Evolutionary conservation across 1,140 invertebrate species (phyloP).

Genomic region (Wiebesia pumilae): DNA sequence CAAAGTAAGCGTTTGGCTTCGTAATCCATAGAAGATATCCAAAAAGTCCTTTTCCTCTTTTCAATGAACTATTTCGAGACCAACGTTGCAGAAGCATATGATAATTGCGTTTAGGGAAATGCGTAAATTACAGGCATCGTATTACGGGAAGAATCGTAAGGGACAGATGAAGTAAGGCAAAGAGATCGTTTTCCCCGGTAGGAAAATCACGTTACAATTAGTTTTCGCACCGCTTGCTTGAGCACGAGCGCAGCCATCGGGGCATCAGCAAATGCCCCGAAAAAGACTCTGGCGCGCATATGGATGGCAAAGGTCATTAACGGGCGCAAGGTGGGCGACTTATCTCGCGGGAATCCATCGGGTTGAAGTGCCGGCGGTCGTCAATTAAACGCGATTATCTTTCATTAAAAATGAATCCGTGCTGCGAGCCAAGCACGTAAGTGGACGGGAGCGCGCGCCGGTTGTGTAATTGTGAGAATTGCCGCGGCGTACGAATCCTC

Average conservation of each 20-base stretch:
- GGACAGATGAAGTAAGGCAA: neutral
- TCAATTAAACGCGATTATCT: constrained; percentile 70
- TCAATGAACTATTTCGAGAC: neutral
- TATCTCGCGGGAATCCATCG: constrained; percentile 47
- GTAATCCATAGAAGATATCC: too few relatives aligned
- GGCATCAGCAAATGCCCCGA: neutral
- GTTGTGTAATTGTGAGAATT: constrained; percentile 44
- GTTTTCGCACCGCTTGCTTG: neutral
- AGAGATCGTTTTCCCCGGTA: neutral
- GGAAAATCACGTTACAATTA: neutral
- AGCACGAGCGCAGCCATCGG: neutral
- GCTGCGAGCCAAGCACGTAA: constrained; percentile 55
- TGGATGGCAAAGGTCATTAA: neutral
- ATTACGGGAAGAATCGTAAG: neutral
- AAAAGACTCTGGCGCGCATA: neutral
- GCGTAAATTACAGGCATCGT: neutral
- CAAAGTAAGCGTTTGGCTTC: neutral
- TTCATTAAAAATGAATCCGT: constrained; percentile 68
- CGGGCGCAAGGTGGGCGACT: neutral
- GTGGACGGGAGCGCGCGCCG: constrained; percentile 44
- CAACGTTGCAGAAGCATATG: neutral
- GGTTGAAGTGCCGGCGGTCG: constrained; percentile 59
- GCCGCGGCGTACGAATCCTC: neutral
- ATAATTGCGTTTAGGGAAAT: neutral
- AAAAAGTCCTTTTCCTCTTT: too few relatives aligned